phyloP scores from a whole-genome alignment of 2,797 vertebrate species.

The Danio aesculapii region DNA sequence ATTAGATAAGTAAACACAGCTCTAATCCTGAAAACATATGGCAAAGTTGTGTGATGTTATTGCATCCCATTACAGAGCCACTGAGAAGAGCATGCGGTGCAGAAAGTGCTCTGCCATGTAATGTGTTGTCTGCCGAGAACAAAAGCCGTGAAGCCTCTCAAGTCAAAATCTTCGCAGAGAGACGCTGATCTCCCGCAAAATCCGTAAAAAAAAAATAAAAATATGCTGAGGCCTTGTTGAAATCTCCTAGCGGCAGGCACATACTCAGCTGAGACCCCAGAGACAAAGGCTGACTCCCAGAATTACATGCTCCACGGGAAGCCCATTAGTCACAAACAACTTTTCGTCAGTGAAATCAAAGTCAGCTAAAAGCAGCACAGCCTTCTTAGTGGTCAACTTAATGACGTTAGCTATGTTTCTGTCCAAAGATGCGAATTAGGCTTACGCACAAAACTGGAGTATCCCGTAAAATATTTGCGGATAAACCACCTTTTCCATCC shows the following conservation, averaged over 20 bases:
- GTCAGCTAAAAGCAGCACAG: background rate
- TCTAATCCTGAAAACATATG: constrained; percentile 23
- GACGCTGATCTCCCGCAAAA: constrained; percentile 32
- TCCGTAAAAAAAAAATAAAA: background rate
- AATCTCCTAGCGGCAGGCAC: constrained; percentile 8
- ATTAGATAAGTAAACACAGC: constrained; percentile 26
- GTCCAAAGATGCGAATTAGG: no score
- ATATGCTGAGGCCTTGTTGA: constrained; percentile 10
- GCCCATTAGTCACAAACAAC: constrained; percentile 46
- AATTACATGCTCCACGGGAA: constrained; percentile 29
- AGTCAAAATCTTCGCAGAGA: constrained; percentile 26
- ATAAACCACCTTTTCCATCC: no score
- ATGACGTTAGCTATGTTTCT: no score
- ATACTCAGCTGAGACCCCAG: background rate
- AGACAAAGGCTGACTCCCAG: constrained; percentile 43
- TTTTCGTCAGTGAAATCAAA: constrained; percentile 20
- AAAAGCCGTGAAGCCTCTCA: constrained; percentile 38
- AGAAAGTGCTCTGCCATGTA: constrained; percentile 38
- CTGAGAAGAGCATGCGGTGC: constrained; percentile 10
- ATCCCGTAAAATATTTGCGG: no score
- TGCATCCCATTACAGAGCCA: constrained; percentile 19
- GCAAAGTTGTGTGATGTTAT: background rate
- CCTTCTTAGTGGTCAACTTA: background rate
- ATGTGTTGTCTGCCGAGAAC: constrained; percentile 22
- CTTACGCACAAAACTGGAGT: no score